Evolutionary conservation across 2,888 invertebrate species (phyloP).

Genomic region (Parnassius smintheus): DNA sequence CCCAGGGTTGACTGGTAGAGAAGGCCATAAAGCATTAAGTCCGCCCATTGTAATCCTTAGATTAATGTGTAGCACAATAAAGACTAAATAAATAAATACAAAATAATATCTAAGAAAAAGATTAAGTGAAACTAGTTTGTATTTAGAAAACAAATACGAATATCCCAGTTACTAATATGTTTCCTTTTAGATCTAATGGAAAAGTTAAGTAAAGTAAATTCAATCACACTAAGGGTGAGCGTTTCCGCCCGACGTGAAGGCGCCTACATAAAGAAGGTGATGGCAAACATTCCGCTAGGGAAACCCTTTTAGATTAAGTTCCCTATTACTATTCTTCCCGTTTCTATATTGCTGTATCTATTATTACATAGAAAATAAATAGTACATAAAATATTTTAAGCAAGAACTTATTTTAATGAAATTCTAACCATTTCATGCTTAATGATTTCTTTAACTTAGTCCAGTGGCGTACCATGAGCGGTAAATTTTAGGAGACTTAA

Average conservation of each 20-base stretch:
- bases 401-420: too few species aligned
- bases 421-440: too few species aligned
- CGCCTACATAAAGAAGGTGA: conserved; percentile 17
- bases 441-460: too few species aligned
- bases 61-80: background rate
- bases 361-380: too few species aligned
- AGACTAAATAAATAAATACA: background rate
- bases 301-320: conserved; percentile 22
- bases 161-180: conserved; percentile 30
- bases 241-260: conserved; percentile 38
- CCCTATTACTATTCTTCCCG: conserved; percentile 7
- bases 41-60: too few species aligned
- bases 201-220: conserved; percentile 53
- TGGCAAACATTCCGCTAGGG: conserved; percentile 18
- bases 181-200: conserved; percentile 39
- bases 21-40: too few species aligned
- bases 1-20: too few species aligned
- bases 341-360: background rate
- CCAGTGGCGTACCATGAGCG: too few species aligned
- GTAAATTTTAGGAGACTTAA: too few species aligned
- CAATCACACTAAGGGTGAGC: conserved; percentile 49
- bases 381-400: too few species aligned
- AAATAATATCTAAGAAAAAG: background rate
- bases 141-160: conserved; percentile 14
- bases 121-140: conserved; percentile 3